Conservation (phyloP, 2,888 invertebrate genomes). For the Drosophila neutralis region DNA sequence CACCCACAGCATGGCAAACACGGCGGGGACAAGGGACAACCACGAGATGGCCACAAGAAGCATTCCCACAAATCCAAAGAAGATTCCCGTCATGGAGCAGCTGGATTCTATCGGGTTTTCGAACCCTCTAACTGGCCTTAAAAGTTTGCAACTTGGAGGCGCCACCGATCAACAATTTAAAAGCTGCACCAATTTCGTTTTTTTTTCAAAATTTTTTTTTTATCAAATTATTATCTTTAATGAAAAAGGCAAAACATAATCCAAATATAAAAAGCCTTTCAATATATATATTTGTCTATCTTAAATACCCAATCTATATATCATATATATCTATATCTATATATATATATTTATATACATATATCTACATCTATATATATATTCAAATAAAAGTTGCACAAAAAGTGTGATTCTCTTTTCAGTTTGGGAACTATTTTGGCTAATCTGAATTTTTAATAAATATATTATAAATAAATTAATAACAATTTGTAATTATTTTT, state of each 20-base stretch:
- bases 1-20: conserved; percentile 17
- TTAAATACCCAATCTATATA: too few species aligned
- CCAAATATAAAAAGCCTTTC: not conserved
- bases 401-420: not conserved
- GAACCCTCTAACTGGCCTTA: not conserved
- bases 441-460: not conserved
- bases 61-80: conserved; percentile 1
- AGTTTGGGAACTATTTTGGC: not conserved
- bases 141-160: not conserved
- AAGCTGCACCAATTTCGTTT: not conserved
- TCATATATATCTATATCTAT: not conserved
- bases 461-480: too few species aligned
- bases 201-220: not conserved
- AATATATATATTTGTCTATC: not conserved
- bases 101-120: not conserved
- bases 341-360: not conserved
- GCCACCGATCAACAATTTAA: not conserved
- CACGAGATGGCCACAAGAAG: conserved; percentile 10
- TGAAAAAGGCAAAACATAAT: conserved; percentile 1
- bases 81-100: not conserved
- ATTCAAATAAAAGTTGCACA: not conserved
- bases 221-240: conserved; percentile 23
- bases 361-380: not conserved
- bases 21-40: not conserved
- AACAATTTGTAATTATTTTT: too few species aligned